phyloP scores from a whole-genome alignment of 1,140 invertebrate species.

The Drosophila eugracilis region DNA sequence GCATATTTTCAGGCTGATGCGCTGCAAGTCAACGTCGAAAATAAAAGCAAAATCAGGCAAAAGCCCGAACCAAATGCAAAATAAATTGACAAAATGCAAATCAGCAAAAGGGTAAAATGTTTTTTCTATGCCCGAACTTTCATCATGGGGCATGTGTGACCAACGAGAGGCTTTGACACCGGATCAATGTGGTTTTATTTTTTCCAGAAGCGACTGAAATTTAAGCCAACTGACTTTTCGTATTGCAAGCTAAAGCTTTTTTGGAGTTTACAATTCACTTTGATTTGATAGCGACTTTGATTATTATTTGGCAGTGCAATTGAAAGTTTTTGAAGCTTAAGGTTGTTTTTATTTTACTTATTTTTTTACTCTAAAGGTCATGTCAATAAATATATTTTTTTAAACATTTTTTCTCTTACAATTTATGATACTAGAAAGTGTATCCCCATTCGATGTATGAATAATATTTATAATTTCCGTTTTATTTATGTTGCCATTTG shows the following conservation, averaged over 20 bases:
- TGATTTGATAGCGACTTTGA: not conserved
- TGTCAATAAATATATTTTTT: not conserved
- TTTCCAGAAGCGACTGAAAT: not conserved
- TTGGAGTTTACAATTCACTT: not conserved
- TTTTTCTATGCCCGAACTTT: conserved; percentile 27
- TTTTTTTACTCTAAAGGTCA: not conserved
- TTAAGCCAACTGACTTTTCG: conserved; percentile 4
- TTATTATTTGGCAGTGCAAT: not conserved
- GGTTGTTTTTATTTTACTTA: not conserved
- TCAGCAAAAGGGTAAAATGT: conserved; percentile 32
- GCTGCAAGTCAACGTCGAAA: conserved; percentile 28
- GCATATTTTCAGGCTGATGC: conserved; percentile 68
- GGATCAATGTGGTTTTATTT: conserved; percentile 10
- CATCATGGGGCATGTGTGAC: conserved; percentile 10
- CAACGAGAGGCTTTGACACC: conserved; percentile 22
- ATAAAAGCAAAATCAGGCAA: conserved; percentile 22
- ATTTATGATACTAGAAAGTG: not conserved
- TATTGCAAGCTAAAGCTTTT: conserved; percentile 8
- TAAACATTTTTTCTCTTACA: too few species aligned
- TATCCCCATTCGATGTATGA: not conserved
- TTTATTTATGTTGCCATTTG: conserved; percentile 1
- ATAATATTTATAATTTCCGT: conserved; percentile 5
- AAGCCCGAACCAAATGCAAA: conserved; percentile 11
- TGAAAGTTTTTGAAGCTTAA: not conserved
- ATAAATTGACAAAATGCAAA: conserved; percentile 63